These are phyloP conservation scores for Melanotaenia boesemani DNA, from an alignment of 2,797 vertebrate genomes.

Conservation along the genomic window DNA sequence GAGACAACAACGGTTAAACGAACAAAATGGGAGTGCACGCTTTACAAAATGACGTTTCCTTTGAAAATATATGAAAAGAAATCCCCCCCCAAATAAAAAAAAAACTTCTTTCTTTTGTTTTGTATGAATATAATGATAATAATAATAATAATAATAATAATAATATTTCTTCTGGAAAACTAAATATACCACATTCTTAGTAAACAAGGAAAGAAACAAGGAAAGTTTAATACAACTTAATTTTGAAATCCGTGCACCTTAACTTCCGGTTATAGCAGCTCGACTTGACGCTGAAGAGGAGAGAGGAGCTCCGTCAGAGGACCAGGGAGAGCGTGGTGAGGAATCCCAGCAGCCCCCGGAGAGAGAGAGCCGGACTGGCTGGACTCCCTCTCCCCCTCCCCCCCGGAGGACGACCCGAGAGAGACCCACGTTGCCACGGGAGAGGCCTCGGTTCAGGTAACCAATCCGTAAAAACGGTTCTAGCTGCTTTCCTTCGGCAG, in stretches of 20 bases:
- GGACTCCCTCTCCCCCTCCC: constrained; percentile 50
- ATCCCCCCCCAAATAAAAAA: no score
- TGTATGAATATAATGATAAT: no score
- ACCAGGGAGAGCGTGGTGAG: constrained; percentile 69
- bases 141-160: no score
- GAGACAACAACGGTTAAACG: no score
- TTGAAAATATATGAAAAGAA: no score
- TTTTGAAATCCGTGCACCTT: constrained; percentile 32
- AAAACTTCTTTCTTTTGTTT: no score
- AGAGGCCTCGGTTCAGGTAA: constrained; percentile 84
- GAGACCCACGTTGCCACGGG: constrained; percentile 77
- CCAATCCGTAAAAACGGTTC: constrained; percentile 18
- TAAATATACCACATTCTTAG: no score
- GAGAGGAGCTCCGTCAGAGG: constrained; percentile 70
- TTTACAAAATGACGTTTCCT: no score
- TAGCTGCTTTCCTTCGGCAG: constrained; percentile 9
- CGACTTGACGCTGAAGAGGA: constrained; percentile 60
- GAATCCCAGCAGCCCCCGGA: constrained; percentile 73
- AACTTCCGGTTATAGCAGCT: neutral
- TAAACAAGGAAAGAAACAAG: no score
- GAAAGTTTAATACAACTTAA: neutral
- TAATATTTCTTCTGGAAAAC: no score
- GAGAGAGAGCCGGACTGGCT: constrained; percentile 72
- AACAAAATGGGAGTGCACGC: no score
- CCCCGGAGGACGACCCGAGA: constrained; percentile 76